Evolutionary conservation across 2,888 invertebrate genomes (phyloP), one percentile per base, ranked within the genome.

Genomic region (Vandiemenella viatica): DNA sequence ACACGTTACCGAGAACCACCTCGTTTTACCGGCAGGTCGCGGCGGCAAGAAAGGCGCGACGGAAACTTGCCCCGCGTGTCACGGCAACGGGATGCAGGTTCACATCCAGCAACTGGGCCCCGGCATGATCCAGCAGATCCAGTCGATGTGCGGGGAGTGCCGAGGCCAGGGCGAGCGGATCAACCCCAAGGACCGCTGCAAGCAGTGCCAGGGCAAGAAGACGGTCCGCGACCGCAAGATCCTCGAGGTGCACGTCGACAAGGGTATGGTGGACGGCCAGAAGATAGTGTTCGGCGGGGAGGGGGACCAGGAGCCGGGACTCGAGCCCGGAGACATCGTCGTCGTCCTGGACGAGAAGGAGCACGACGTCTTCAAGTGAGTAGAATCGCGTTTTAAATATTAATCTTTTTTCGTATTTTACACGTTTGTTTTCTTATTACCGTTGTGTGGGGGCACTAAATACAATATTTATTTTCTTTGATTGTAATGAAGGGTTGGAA

Each of bases 251-350:
- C 88, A 92, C 62, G 82, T 96, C 46, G 93, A 95, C 60, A 82
- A 84, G 69, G 93, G 97, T 50, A 96, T 96, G 95, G 75, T 76
- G 43, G 93, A 96, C 65, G 93, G 90, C 1, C 95, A 98, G 65
- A 93, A 89, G 70, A 91, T 98, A 55, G 75, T 83, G 20, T 96
- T 96, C 64, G 74, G 75, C 54, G 95, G 95, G 1, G 95, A 98
- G 68, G 97, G 96, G 42, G 93, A 96, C 68, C 95, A 96, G 65
- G 93, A 92, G 63, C 93, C 95, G 0, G 92, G 89, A 19, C 69
- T 90, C 46, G 90, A 91, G 62, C 78, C 96, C 3, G 97, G 97
- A 41, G 95, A 98, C 65, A 88, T 98, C 54, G 80, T 96, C 55
- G 91, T 98, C 61, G 82, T 96, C 37, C 73, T 98, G 50, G 95